A percentile compares a stretch with the other conserved stretches of the same genome.
Evolutionary conservation across 2,797 vertebrate species (phyloP).

Genomic region (Lepidocolaptes lacrymiger): DNA sequence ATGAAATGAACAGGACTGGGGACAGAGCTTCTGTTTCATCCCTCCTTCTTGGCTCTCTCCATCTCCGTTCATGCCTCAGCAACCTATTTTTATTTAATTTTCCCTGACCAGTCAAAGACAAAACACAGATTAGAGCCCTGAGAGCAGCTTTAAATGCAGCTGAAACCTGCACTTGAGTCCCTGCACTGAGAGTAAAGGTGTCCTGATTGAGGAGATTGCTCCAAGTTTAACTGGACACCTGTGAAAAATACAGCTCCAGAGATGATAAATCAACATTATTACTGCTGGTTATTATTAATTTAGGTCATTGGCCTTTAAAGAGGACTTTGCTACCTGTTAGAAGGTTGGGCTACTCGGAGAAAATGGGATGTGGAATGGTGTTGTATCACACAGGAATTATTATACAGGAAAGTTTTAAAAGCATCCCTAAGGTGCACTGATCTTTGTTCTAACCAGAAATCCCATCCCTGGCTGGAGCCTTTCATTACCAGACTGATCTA

Average conservation of each 20-base stretch:
- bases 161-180: neutral
- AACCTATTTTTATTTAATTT: neutral
- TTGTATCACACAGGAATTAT: neutral
- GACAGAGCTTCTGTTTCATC: neutral
- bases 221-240: neutral
- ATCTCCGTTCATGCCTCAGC: neutral
- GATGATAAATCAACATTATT: constrained; percentile 7
- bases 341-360: neutral
- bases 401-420: neutral
- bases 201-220: neutral
- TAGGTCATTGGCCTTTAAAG: neutral
- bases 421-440: neutral
- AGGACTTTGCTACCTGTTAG: neutral
- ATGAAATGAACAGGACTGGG: neutral
- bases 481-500: neutral
- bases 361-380: neutral
- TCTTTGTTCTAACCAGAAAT: neutral
- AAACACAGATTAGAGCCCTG: neutral
- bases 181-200: neutral
- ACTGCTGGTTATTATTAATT: neutral
- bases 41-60: neutral
- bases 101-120: neutral
- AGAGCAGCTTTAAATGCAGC: neutral
- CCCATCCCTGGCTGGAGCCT: neutral
- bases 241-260: neutral